Evolutionary conservation across 2,113 vertebrate species (phyloP).

Genomic region (Centropus bengalensis): DNA sequence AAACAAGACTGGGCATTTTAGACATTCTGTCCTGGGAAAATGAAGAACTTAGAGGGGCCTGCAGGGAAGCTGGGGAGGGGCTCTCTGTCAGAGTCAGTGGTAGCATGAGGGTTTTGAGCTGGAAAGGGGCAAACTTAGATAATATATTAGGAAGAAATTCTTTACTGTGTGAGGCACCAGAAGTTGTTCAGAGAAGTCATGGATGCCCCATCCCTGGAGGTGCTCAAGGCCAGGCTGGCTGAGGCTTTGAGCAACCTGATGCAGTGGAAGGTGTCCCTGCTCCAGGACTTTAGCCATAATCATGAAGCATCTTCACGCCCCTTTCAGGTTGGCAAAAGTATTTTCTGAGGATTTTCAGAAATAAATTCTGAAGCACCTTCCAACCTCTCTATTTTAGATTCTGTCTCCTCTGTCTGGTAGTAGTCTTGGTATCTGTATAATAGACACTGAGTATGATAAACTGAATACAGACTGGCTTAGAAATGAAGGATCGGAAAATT

Average conservation of each 20-base stretch:
- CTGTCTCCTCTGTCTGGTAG: background rate
- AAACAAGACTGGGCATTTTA: background rate
- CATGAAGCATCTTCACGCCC: background rate
- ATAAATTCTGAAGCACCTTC: background rate
- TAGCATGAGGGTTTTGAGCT: no score
- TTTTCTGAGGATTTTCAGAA: background rate
- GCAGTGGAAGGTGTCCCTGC: no score
- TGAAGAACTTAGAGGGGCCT: background rate
- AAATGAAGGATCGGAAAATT: background rate
- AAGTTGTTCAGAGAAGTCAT: no score
- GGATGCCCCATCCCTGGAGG: no score
- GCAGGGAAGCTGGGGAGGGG: no score
- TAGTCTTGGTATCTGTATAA: background rate
- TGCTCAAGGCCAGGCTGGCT: no score
- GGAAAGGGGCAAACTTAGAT: no score
- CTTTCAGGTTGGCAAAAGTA: background rate
- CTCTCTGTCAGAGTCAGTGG: no score
- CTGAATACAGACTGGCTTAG: background rate
- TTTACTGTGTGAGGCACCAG: no score
- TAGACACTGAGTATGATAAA: background rate
- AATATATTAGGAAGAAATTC: no score
- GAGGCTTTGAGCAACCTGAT: no score
- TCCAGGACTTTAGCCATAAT: background rate
- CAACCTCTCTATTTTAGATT: background rate
- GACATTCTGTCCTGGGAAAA: background rate